Base-by-base conservation (phyloP, 2,888 invertebrate genomes). In the Acrocera orbiculus region DNA sequence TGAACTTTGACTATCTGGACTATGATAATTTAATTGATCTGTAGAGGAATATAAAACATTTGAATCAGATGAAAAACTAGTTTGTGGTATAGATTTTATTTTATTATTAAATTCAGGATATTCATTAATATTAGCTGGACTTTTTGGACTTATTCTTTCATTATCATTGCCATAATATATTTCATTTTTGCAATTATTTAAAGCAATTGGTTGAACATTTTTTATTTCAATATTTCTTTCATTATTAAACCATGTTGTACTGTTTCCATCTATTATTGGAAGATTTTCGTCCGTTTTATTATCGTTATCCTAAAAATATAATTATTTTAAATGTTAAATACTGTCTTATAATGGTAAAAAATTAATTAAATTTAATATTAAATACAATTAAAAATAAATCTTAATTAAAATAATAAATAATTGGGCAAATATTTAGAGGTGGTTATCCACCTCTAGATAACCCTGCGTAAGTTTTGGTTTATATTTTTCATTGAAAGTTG, bases 131-230 rank as follows among this genome's bases (percentile, higher is more conserved):
- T 76, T 77, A 30, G 67, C 69, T 1, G 79, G 79, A 44, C 78
- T 79, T 31, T 70, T 71, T 0, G 78, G 74, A 40, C 73, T 74
- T 41, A 74, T 75, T 9, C 70, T 63, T 44, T 72, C 70, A 44
- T 71, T 62, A 46, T 70, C 71, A 44, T n/a, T n/a, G n/a, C n/a
- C n/a, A n/a, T n/a, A n/a, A 48, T 67, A 74, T 5, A 71, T 66
- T 45, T 74, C 73, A 29, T 67, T 54, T 11, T 46, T 5, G 48
- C 45, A 24, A 54, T 54, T 40, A 51, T 53, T 51, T 46, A 62
- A 47, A 50, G 58, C 60, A 35, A 64, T 56, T 1, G 67, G 65
- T 40, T 70, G 69, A 24, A 56, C 47, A 45, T 61, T 62, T 16
- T 64, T 62, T 7, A 65, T 54, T 49, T 56, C 34, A 44, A 51